phyloP scores from a whole-genome alignment of 2,888 invertebrate species.

The Temnothorax unifasciatus region DNA sequence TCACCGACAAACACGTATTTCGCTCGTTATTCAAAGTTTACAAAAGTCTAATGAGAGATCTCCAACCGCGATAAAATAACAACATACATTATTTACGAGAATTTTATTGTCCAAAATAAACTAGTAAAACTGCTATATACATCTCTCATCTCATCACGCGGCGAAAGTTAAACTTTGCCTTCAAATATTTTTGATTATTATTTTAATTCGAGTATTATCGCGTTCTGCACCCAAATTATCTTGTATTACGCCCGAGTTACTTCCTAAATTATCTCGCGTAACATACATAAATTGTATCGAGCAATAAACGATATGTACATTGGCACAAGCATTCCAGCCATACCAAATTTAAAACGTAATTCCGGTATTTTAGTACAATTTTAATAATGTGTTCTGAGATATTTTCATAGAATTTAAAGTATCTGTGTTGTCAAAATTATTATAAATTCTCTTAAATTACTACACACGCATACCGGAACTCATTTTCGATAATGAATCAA shows the following conservation, averaged over 20 bases:
- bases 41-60: slow-evolving; percentile 48
- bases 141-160: background rate
- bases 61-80: slow-evolving; percentile 45
- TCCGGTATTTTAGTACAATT: slow-evolving; percentile 23
- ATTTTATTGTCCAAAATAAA: slow-evolving; percentile 42
- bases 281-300: slow-evolving; percentile 39
- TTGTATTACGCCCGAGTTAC: slow-evolving; percentile 51
- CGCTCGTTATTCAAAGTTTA: slow-evolving; percentile 46
- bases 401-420: slow-evolving; percentile 1
- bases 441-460: slow-evolving; percentile 2
- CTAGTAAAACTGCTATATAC: slow-evolving; percentile 11
- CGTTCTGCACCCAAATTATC: slow-evolving; percentile 43
- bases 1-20: slow-evolving; percentile 16
- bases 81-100: slow-evolving; percentile 40
- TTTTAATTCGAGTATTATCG: slow-evolving; percentile 47
- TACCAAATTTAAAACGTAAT: slow-evolving; percentile 34
- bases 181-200: slow-evolving; percentile 54
- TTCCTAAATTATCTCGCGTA: slow-evolving; percentile 45
- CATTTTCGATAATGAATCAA: slow-evolving; percentile 1
- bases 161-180: slow-evolving; percentile 22
- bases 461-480: background rate
- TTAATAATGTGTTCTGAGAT: slow-evolving; percentile 35
- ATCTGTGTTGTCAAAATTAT: slow-evolving; percentile 23
- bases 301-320: slow-evolving; percentile 41
- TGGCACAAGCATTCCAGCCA: slow-evolving; percentile 28